Conservation (phyloP, 2,113 vertebrate genomes). For the Amphiprion ocellaris region DNA sequence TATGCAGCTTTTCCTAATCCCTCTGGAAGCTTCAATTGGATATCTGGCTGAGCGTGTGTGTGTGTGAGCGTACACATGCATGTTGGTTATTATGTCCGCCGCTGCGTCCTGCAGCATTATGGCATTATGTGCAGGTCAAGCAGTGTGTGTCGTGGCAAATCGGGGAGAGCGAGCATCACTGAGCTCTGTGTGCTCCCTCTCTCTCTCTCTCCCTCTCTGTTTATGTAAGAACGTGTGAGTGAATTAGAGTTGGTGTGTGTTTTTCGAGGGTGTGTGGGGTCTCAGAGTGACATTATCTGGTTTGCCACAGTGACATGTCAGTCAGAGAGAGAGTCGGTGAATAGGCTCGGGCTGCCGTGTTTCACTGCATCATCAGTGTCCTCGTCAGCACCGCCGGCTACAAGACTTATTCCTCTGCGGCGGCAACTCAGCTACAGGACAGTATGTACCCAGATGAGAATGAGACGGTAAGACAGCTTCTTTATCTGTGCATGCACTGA, state of each 20-base stretch:
- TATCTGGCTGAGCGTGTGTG: slow-evolving; percentile 37
- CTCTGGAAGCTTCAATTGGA: slow-evolving; percentile 46
- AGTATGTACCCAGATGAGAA: slow-evolving; percentile 82
- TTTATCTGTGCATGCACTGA: slow-evolving; percentile 15
- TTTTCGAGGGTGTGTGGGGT: background rate
- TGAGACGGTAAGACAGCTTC: slow-evolving; percentile 71
- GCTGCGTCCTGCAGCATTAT: slow-evolving; percentile 39
- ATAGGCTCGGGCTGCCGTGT: slow-evolving; percentile 45
- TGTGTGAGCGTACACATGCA: background rate
- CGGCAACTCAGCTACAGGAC: slow-evolving; percentile 56
- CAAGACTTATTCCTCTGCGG: slow-evolving; percentile 49
- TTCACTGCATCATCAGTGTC: slow-evolving; percentile 52
- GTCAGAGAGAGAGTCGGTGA: slow-evolving; percentile 59
- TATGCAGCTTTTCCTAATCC: slow-evolving; percentile 75
- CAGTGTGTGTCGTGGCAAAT: slow-evolving; percentile 33
- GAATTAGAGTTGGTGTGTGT: slow-evolving; percentile 43
- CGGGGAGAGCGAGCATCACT: slow-evolving; percentile 52
- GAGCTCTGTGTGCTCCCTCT: slow-evolving; percentile 10
- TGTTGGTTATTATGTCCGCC: slow-evolving; percentile 50
- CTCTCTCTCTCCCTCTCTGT: slow-evolving; percentile 47
- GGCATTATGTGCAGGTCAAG: slow-evolving; percentile 59
- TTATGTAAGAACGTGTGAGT: slow-evolving; percentile 70
- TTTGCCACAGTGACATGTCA: slow-evolving; percentile 61
- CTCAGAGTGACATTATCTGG: slow-evolving; percentile 48
- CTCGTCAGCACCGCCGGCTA: slow-evolving; percentile 44